phyloP scores from a whole-genome alignment of 1,140 invertebrate genomes.

The Meloidogyne floridensis region DNA sequence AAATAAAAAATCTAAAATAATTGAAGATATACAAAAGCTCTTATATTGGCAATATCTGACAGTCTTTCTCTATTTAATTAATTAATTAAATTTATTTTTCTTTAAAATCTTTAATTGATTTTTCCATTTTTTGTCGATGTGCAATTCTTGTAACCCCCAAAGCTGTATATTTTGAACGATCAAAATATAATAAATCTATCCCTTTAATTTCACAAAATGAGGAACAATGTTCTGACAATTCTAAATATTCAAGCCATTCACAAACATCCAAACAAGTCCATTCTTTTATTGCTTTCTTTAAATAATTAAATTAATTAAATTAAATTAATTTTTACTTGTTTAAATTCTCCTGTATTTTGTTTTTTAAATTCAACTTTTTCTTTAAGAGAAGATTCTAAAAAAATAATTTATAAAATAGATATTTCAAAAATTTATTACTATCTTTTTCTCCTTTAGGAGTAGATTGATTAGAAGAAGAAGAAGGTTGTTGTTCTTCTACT shows the following conservation, averaged over 20 bases:
- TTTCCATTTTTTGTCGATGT: constrained; percentile 70
- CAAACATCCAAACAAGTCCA: constrained; percentile 69
- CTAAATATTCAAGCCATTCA: constrained; percentile 68
- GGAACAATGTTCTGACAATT: constrained; percentile 69
- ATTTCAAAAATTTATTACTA: not conserved
- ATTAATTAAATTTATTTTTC: not conserved
- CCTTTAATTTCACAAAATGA: constrained; percentile 69
- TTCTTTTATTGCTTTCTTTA: constrained; percentile 66
- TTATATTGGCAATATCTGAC: not conserved
- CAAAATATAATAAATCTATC: constrained; percentile 68
- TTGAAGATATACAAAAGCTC: not conserved
- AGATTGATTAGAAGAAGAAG: constrained; percentile 15
- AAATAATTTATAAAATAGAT: constrained; percentile 13
- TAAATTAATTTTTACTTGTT: not conserved
- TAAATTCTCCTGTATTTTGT: not conserved
- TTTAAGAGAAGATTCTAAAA: not conserved
- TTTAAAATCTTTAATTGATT: constrained; percentile 33
- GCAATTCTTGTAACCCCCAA: constrained; percentile 71
- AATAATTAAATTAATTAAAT: not conserved
- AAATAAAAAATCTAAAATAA: not conserved
- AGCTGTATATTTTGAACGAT: constrained; percentile 69
- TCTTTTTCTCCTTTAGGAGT: constrained; percentile 3
- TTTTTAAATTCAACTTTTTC: not conserved
- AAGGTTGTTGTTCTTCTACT: not conserved
- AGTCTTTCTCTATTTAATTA: not conserved